Percentiles rank a stretch among this genome's conserved stretches.
Conservation (phyloP, 2,113 vertebrate species). For the Eleginops maclovinus region DNA sequence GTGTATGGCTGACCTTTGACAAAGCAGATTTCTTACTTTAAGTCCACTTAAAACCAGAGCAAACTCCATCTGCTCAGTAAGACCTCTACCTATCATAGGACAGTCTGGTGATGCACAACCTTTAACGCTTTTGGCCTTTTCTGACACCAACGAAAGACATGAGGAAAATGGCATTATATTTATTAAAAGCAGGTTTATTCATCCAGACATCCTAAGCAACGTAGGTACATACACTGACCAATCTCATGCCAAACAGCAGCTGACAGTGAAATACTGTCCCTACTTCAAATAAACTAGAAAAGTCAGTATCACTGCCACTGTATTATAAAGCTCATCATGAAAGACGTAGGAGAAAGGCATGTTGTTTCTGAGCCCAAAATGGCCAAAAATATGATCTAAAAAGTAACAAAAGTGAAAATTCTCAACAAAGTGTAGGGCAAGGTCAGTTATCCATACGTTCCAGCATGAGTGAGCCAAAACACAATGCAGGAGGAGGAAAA, state of each 20-base stretch:
- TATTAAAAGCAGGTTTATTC: conserved; percentile 82
- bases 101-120: neutral
- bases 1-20: neutral
- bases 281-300: conserved; percentile 64
- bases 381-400: conserved; percentile 43
- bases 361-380: conserved; percentile 59
- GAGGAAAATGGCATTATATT: conserved; percentile 76
- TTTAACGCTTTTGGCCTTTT: neutral
- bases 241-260: conserved; percentile 72
- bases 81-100: neutral
- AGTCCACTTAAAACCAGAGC: neutral
- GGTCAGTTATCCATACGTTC: conserved; percentile 44
- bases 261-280: conserved; percentile 55
- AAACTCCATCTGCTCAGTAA: conserved; percentile 3
- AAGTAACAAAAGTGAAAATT: conserved; percentile 27
- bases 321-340: conserved; percentile 66
- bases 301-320: conserved; percentile 64
- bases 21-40: neutral
- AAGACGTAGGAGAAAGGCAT: conserved; percentile 61
- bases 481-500: conserved; percentile 25
- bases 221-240: conserved; percentile 57
- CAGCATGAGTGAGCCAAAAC: conserved; percentile 36
- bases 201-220: conserved; percentile 73
- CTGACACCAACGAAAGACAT: conserved; percentile 27
- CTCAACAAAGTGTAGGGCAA: neutral